Base-by-base conservation (phyloP, 2,888 invertebrate genomes). In the Catocala nupta region DNA sequence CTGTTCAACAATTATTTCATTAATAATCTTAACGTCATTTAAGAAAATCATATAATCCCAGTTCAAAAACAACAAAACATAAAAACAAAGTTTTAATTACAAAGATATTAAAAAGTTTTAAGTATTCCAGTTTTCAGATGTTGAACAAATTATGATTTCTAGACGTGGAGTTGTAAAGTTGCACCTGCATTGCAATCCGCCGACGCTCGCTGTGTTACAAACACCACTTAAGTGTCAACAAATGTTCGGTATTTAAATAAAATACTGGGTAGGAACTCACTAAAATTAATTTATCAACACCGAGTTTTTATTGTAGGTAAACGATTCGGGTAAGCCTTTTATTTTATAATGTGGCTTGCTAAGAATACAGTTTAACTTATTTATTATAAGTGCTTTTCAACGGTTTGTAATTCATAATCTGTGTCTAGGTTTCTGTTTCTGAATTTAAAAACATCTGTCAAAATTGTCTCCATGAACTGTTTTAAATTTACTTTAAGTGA, bases 111-210 rank as follows among this genome's bases (percentile, higher is more conserved):
- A 73, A 63, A 72, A 73, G 63, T 64, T 70, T 61, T 51, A 54
- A 76, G 62, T 58, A 65, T 62, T 61, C 47, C 60, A 69, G 71
- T 55, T 69, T 71, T 66, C 59, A 66, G 68, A 73, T 68, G 63
- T 68, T 63, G 64, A 61, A 65, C 66, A 64, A 77, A 66, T 66
- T 68, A 68, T 68, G 64, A 69, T 66, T 71, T 70, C 43, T 42
- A 68, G 58, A 68, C 51, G 52, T 51, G 42, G 50, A 65, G 59
- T 66, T 64, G 48, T 55, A 47, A 66, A 77, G 58, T 74, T 71
- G 68, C 66, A 71, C 60, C 71, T 68, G 65, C 51, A 49, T 11
- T 53, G 51, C 25, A 59, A 57, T 66, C 55, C 50, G 55, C 25
- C 45, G 25, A n/a, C 47, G 33, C 59, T 42, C 11, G 45, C 45